Percentiles rank a stretch among this genome's conserved stretches.
Conservation (phyloP, 2,888 invertebrate genomes). For the Barypeithes pellucidus region DNA sequence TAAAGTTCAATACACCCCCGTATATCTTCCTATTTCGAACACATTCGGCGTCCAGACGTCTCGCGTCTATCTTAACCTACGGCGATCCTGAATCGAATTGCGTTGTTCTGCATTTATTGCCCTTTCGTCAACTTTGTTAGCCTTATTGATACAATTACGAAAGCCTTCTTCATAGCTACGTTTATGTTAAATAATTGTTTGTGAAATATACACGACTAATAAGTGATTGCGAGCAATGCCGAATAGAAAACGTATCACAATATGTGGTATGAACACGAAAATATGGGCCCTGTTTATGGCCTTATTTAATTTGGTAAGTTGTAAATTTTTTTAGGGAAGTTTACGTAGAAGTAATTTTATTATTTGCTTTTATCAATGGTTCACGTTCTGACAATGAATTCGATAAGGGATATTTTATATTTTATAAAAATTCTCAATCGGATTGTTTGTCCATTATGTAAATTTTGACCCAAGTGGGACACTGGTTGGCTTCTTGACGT, state of each 20-base stretch:
- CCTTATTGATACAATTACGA: not conserved
- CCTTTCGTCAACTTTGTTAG: not conserved
- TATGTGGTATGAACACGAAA: constrained; percentile 43
- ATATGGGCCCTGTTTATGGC: constrained; percentile 51
- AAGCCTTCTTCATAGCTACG: not conserved
- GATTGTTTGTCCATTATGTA: too few relatives aligned
- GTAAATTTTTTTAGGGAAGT: not conserved
- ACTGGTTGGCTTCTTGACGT: too few relatives aligned
- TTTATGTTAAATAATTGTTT: not conserved
- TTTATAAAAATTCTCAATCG: too few relatives aligned
- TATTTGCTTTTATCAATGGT: not conserved
- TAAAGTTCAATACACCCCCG: constrained; percentile 10
- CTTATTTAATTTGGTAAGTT: constrained; percentile 48
- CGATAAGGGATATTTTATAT: too few relatives aligned
- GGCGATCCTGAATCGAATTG: constrained; percentile 3
- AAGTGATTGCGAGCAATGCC: not conserved
- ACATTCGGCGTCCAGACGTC: constrained; percentile 48
- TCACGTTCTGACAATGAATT: too few relatives aligned
- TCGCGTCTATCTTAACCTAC: constrained; percentile 40
- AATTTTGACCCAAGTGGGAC: too few relatives aligned
- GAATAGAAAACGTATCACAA: constrained; percentile 8
- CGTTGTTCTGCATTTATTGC: constrained; percentile 9
- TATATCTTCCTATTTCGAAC: constrained; percentile 19
- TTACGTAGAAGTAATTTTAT: not conserved
- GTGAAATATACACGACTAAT: not conserved